Conservation (phyloP, 1,140 invertebrate genomes). For the Temnothorax curvispinosus region DNA sequence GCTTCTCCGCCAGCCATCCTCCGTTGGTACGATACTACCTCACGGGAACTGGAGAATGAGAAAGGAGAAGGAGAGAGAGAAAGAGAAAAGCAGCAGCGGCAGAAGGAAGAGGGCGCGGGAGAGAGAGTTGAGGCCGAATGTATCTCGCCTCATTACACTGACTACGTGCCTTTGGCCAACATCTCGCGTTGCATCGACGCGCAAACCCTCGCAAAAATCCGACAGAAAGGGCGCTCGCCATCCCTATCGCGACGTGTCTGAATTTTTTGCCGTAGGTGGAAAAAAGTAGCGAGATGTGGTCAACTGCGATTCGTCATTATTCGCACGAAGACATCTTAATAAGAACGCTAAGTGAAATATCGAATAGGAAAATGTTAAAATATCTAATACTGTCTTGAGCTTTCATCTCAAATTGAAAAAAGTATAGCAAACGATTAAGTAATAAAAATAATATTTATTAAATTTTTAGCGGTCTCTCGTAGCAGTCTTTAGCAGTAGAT, state of each 20-base stretch:
- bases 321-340: slow-evolving; percentile 15
- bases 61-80: slow-evolving; percentile 45
- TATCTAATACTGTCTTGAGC: neutral
- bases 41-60: slow-evolving; percentile 57
- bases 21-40: slow-evolving; percentile 63
- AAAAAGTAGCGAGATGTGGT: slow-evolving; percentile 32
- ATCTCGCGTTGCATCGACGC: slow-evolving; percentile 76
- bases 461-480: neutral
- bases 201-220: slow-evolving; percentile 73
- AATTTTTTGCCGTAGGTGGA: slow-evolving; percentile 45
- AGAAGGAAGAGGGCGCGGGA: slow-evolving; percentile 57
- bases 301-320: slow-evolving; percentile 43
- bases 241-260: slow-evolving; percentile 53
- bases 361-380: neutral
- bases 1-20: slow-evolving; percentile 70
- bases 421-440: neutral
- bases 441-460: neutral
- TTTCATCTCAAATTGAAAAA: neutral
- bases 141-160: slow-evolving; percentile 82
- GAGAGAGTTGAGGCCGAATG: slow-evolving; percentile 72
- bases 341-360: neutral
- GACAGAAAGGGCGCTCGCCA: slow-evolving; percentile 57
- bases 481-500: neutral
- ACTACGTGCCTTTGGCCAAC: slow-evolving; percentile 77
- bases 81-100: slow-evolving; percentile 44